These are phyloP conservation scores for Caenorhabditis sinica DNA, from an alignment of 2,888 invertebrate species.

Conservation along the genomic window DNA sequence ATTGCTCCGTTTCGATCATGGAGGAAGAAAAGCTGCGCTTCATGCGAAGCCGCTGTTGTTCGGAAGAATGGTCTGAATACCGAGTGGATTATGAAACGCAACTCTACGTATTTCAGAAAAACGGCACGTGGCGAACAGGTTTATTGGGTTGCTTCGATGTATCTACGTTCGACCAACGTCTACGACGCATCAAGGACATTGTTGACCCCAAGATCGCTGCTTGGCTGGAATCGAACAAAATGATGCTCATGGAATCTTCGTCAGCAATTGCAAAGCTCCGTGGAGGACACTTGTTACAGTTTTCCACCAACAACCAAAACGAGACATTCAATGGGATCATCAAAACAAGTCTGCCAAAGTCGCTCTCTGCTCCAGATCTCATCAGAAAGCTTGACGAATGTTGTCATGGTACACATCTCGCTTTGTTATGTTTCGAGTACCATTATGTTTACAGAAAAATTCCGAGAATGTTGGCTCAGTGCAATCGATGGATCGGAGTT, in stretches of 20 bases:
- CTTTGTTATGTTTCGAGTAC: no score
- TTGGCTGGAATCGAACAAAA: background rate
- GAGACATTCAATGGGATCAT: background rate
- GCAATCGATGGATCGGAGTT: background rate
- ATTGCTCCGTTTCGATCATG: background rate
- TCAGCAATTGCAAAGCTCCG: background rate
- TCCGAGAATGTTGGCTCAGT: background rate
- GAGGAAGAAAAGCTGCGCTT: background rate
- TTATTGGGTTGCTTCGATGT: background rate
- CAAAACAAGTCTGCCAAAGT: background rate
- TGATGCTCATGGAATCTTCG: background rate
- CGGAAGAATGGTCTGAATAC: background rate
- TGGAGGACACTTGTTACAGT: background rate
- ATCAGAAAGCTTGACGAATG: background rate
- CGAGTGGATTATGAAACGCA: no score
- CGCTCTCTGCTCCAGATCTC: background rate
- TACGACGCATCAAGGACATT: background rate
- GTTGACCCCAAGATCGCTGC: background rate
- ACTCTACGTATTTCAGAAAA: background rate
- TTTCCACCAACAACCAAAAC: conserved; percentile 2
- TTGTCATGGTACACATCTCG: background rate
- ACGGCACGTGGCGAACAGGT: background rate
- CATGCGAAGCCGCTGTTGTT: background rate
- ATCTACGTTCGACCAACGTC: background rate
- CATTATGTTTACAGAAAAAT: background rate